Evolutionary conservation across 2,888 invertebrate genomes (phyloP).

Genomic region (Drosophila siamana): DNA sequence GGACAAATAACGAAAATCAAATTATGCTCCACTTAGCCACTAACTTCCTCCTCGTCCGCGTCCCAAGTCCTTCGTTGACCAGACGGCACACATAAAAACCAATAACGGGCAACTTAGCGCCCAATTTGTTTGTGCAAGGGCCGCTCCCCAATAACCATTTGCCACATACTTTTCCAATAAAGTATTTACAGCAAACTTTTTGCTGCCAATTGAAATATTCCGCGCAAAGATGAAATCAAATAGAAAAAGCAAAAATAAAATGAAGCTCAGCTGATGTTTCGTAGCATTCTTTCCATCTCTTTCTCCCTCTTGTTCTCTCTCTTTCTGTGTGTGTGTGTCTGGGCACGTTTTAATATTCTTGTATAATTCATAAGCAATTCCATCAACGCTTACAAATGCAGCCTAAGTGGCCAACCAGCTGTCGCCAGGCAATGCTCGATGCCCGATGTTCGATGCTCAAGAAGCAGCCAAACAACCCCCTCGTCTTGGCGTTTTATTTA

Average conservation of each 20-base stretch:
- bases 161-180: slow-evolving; percentile 81
- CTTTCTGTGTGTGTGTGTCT: slow-evolving; percentile 8
- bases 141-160: slow-evolving; percentile 73
- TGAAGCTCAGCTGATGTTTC: slow-evolving; percentile 32
- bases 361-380: slow-evolving; percentile 85
- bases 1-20: slow-evolving; percentile 61
- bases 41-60: background rate
- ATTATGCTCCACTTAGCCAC: slow-evolving; percentile 50
- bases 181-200: slow-evolving; percentile 71
- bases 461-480: background rate
- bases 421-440: slow-evolving; percentile 75
- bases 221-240: slow-evolving; percentile 57
- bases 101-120: slow-evolving; percentile 80
- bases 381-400: slow-evolving; percentile 80
- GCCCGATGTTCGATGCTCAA: background rate
- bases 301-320: background rate
- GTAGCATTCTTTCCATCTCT: slow-evolving; percentile 20
- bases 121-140: slow-evolving; percentile 74
- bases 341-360: slow-evolving; percentile 80
- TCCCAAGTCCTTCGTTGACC: slow-evolving; percentile 3
- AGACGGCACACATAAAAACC: slow-evolving; percentile 63
- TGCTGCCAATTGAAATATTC: slow-evolving; percentile 72
- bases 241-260: background rate
- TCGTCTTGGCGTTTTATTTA: slow-evolving; percentile 60
- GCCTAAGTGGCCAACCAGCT: slow-evolving; percentile 85